Conservation (phyloP, 2,888 invertebrate species). For the Perithous albicinctus region DNA sequence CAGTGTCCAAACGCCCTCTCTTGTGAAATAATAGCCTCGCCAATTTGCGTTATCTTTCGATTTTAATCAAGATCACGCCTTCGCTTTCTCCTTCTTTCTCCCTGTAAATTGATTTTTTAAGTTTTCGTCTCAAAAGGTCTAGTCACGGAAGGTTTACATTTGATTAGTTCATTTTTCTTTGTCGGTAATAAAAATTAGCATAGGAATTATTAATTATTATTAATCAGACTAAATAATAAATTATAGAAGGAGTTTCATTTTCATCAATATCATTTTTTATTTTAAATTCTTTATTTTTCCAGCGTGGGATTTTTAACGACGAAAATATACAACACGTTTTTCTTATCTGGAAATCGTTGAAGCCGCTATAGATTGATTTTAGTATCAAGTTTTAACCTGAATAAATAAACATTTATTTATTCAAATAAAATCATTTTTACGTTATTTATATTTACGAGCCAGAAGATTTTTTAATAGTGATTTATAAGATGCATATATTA, state of each 20-base stretch:
- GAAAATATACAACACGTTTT: no score
- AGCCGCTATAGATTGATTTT: neutral
- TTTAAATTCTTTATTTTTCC: no score
- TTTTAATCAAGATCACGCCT: constrained; percentile 5
- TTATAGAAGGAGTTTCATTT: no score
- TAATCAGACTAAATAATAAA: no score
- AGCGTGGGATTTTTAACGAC: no score
- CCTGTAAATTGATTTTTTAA: neutral
- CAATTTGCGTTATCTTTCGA: constrained; percentile 4
- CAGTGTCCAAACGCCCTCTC: neutral
- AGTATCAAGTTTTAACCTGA: no score
- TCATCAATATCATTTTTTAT: no score
- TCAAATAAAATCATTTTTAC: neutral
- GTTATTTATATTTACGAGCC: neutral
- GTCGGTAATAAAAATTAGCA: no score
- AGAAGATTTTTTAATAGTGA: neutral
- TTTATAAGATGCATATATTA: neutral
- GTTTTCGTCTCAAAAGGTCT: neutral
- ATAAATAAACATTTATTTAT: neutral
- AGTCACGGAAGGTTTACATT: neutral
- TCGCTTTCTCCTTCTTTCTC: neutral
- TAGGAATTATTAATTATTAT: no score
- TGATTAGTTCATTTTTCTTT: no score
- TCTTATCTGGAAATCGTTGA: no score
- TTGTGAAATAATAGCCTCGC: constrained; percentile 3